These are phyloP conservation scores for Perognathus longimembris DNA, from an alignment of 2,113 vertebrate genomes.

Conservation along the genomic window DNA sequence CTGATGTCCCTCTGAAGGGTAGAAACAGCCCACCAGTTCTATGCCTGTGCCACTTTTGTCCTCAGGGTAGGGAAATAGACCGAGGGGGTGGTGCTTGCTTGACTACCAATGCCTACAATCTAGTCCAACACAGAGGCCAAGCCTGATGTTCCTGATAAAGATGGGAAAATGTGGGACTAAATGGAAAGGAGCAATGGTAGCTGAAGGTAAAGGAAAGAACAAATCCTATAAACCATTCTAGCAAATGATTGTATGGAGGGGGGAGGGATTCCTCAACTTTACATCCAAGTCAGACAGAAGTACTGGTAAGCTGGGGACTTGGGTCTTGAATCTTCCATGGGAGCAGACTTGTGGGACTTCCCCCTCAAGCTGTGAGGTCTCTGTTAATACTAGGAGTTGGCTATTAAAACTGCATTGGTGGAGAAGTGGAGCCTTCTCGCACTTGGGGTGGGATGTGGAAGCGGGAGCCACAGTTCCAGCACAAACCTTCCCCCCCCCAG, in stretches of 20 bases:
- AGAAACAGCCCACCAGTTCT: neutral
- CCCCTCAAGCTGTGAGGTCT: neutral
- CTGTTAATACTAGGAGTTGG: neutral
- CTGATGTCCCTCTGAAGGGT: too few relatives aligned
- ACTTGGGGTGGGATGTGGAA: too few relatives aligned
- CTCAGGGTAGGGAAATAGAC: neutral
- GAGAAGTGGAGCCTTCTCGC: too few relatives aligned
- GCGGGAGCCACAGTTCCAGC: too few relatives aligned
- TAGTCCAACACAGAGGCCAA: neutral
- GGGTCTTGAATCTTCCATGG: neutral
- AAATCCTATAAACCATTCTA: conserved; percentile 3
- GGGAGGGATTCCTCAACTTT: neutral
- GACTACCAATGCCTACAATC: neutral
- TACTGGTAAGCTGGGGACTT: neutral
- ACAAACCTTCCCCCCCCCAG: too few relatives aligned
- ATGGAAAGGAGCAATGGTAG: neutral
- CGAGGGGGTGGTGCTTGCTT: neutral
- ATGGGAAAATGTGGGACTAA: neutral
- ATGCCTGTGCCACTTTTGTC: neutral
- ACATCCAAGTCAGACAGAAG: neutral
- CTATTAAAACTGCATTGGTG: too few relatives aligned
- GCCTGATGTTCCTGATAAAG: neutral
- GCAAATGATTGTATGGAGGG: neutral
- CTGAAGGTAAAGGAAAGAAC: neutral
- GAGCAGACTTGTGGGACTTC: neutral